phyloP scores from a whole-genome alignment of 2,888 invertebrate genomes.

The Chrysomela aeneicollis region DNA sequence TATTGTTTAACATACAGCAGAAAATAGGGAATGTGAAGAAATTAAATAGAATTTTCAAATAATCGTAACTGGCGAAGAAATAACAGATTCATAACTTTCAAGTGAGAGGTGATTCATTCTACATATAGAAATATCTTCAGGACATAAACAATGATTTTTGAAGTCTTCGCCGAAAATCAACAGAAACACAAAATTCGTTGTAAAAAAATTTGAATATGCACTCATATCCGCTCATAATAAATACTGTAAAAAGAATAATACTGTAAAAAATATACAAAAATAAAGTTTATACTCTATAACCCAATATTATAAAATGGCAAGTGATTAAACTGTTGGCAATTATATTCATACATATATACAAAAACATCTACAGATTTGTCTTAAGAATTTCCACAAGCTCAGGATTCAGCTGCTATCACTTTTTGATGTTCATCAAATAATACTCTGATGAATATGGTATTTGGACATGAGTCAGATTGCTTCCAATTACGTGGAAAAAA shows the following conservation, averaged over 20 bases:
- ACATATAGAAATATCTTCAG: not conserved
- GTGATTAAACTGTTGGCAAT: constrained; percentile 50
- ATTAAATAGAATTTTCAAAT: constrained; percentile 20
- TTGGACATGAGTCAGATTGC: too few relatives aligned
- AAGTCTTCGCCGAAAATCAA: constrained; percentile 15
- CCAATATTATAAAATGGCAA: constrained; percentile 50
- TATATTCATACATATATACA: constrained; percentile 54
- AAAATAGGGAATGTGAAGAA: constrained; percentile 34
- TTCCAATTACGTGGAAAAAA: too few relatives aligned
- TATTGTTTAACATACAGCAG: constrained; percentile 27
- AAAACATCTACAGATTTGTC: constrained; percentile 50
- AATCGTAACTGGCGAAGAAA: constrained; percentile 17
- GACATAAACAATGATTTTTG: not conserved
- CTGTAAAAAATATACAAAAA: constrained; percentile 55
- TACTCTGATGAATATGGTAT: not conserved
- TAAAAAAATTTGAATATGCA: constrained; percentile 44
- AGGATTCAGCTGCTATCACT: constrained; percentile 1
- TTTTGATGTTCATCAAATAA: not conserved
- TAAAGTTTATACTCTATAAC: constrained; percentile 44
- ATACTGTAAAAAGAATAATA: constrained; percentile 52
- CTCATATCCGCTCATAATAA: constrained; percentile 45
- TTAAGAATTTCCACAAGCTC: constrained; percentile 18
- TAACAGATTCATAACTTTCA: constrained; percentile 1
- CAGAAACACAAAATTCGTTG: constrained; percentile 39
- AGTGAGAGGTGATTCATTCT: constrained; percentile 4